These are phyloP conservation scores for Amphimedon queenslandica DNA, from an alignment of 37 sponge, comb jelly and placozoan species.

Conservation along the genomic window DNA sequence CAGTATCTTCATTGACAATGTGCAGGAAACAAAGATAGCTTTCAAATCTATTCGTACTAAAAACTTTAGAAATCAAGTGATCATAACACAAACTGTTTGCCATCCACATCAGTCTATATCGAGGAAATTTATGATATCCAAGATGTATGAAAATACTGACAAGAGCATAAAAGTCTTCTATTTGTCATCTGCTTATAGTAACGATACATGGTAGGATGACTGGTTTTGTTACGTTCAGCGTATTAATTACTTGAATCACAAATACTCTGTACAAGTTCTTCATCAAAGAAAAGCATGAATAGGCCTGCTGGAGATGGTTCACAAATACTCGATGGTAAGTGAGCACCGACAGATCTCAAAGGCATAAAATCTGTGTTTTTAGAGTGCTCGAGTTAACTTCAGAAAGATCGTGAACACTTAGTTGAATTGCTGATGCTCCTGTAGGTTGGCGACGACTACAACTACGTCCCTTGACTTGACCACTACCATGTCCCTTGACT, in stretches of 20 bases:
- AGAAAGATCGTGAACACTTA: neutral
- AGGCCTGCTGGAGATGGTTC: neutral
- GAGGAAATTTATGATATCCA: constrained; percentile 1
- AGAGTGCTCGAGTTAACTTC: neutral
- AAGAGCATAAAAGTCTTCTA: neutral
- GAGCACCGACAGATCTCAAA: neutral
- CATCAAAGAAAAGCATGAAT: neutral
- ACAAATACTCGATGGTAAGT: neutral
- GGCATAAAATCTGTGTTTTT: neutral
- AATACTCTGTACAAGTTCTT: neutral
- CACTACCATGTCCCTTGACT: neutral
- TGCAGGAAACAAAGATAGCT: neutral
- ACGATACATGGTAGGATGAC: neutral
- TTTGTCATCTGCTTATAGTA: neutral
- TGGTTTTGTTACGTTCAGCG: neutral
- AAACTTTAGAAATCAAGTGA: neutral
- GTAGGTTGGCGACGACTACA: no score
- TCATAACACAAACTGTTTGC: constrained; percentile 4
- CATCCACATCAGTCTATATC: constrained; percentile 10
- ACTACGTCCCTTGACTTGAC: neutral
- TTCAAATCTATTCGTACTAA: neutral
- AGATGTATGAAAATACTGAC: neutral
- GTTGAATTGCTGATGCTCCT: neutral
- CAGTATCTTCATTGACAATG: neutral
- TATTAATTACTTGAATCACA: neutral